phyloP scores from a whole-genome alignment of 2,797 vertebrate genomes.

The Manis pentadactyla region DNA sequence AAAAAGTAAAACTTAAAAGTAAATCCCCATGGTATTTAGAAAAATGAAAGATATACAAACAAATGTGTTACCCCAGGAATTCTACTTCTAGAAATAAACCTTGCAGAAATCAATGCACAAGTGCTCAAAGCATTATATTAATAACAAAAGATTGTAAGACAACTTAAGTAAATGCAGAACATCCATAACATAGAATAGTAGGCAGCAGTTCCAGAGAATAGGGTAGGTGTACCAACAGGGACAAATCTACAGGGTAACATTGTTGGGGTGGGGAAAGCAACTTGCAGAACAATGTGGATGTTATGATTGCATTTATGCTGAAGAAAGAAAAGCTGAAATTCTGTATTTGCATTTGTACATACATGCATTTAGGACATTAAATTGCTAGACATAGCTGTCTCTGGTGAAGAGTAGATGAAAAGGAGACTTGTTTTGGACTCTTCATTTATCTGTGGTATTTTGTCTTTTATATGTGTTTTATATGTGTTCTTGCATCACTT shows the following conservation, averaged over 20 bases:
- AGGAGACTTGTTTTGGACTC: neutral
- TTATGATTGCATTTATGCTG: neutral
- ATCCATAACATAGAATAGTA: neutral
- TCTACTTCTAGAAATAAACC: constrained; percentile 55
- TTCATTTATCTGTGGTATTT: neutral
- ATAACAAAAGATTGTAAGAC: neutral
- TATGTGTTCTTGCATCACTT: neutral
- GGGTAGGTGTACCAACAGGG: neutral
- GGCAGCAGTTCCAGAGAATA: neutral
- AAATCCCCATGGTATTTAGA: constrained; percentile 47
- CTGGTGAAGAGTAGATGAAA: neutral
- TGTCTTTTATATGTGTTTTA: neutral
- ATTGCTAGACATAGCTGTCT: neutral
- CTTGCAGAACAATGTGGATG: neutral
- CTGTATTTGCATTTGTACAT: neutral
- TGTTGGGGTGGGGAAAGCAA: neutral
- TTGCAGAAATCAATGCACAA: neutral
- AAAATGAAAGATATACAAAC: constrained; percentile 40
- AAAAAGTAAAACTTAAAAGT: constrained; percentile 42
- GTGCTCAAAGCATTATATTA: constrained; percentile 31
- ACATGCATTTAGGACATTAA: neutral
- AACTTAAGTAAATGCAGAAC: neutral
- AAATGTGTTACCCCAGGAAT: neutral
- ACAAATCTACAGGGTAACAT: neutral
- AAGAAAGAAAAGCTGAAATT: constrained; percentile 12